Evolutionary conservation across 2,888 invertebrate genomes (phyloP).

Genomic region (Aproaerema taeniolella): DNA sequence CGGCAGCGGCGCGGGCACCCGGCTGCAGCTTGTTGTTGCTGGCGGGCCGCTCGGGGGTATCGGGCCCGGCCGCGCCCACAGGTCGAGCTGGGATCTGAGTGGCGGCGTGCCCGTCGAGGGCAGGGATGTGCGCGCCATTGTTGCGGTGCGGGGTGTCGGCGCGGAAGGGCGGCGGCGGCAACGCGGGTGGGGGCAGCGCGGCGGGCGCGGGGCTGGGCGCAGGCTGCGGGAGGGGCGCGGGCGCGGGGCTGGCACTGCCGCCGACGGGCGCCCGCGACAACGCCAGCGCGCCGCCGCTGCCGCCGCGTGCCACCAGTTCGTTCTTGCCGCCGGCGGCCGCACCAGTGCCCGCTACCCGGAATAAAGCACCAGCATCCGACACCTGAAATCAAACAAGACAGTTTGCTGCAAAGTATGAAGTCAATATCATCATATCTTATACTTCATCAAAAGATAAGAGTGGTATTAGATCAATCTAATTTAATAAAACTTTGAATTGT

Average conservation of each 20-base stretch:
- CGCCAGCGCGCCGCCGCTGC: constrained; percentile 79
- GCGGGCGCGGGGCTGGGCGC: constrained; percentile 84
- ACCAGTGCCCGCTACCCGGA: constrained; percentile 81
- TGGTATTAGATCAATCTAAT: no score
- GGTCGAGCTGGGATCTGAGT: constrained; percentile 65
- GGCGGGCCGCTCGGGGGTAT: constrained; percentile 64
- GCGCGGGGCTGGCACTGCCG: constrained; percentile 80
- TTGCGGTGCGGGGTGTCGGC: constrained; percentile 61
- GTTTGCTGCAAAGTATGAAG: no score
- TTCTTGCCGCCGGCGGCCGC: constrained; percentile 81
- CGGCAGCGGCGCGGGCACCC: constrained; percentile 65
- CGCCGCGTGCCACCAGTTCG: constrained; percentile 79
- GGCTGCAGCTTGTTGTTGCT: constrained; percentile 64
- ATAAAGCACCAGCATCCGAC: constrained; percentile 65
- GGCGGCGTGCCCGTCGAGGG: constrained; percentile 63
- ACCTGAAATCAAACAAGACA: constrained; percentile 44
- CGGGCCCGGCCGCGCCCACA: constrained; percentile 60
- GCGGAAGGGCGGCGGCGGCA: constrained; percentile 80
- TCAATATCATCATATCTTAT: no score
- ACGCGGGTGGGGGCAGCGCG: constrained; percentile 80
- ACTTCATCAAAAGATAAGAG: no score
- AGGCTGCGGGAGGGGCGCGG: constrained; percentile 82
- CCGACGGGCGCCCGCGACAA: constrained; percentile 79
- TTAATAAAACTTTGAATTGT: no score
- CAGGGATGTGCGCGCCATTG: constrained; percentile 62